Evolutionary conservation across 2,113 vertebrate species (phyloP).

Genomic region (Plotosus lineatus): DNA sequence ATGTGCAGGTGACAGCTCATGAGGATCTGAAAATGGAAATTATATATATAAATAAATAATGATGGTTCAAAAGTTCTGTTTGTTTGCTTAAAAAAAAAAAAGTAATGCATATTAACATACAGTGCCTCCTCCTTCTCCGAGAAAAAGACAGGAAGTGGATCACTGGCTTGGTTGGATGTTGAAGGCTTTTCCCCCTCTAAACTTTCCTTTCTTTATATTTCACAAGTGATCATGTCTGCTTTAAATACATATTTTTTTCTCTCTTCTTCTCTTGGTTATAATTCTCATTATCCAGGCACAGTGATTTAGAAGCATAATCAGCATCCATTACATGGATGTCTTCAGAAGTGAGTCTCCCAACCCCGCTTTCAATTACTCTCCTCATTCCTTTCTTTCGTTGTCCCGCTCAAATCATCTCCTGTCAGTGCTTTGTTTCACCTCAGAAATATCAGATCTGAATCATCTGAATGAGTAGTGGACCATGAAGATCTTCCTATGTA

Average conservation of each 20-base stretch:
- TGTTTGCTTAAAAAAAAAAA: slow-evolving; percentile 56
- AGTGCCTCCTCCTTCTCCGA: slow-evolving; percentile 69
- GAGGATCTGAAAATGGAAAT: slow-evolving; percentile 31
- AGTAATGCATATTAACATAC: slow-evolving; percentile 56
- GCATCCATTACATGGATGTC: slow-evolving; percentile 74
- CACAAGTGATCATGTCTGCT: slow-evolving; percentile 37
- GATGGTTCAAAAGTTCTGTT: slow-evolving; percentile 57
- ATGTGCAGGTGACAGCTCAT: slow-evolving; percentile 19
- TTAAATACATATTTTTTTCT: slow-evolving; percentile 54
- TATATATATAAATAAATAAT: slow-evolving; percentile 32
- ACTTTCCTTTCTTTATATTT: slow-evolving; percentile 29
- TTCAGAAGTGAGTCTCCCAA: slow-evolving; percentile 51
- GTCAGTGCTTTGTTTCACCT: slow-evolving; percentile 60
- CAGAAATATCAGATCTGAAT: slow-evolving; percentile 76
- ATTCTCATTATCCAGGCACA: slow-evolving; percentile 51
- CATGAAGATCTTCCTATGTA: slow-evolving; percentile 62
- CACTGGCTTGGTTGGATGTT: slow-evolving; percentile 29
- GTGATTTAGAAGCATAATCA: slow-evolving; percentile 68
- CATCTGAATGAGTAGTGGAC: slow-evolving; percentile 56
- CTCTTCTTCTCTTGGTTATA: slow-evolving; percentile 49
- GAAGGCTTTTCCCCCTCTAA: too few relatives aligned
- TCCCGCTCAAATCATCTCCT: slow-evolving; percentile 66
- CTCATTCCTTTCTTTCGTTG: background rate
- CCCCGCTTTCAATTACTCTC: slow-evolving; percentile 19
- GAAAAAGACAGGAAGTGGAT: slow-evolving; percentile 27